Evolutionary conservation across 2,888 invertebrate species (phyloP), one percentile per base, ranked within the genome.

Genomic region (Cantharis lateralis): DNA sequence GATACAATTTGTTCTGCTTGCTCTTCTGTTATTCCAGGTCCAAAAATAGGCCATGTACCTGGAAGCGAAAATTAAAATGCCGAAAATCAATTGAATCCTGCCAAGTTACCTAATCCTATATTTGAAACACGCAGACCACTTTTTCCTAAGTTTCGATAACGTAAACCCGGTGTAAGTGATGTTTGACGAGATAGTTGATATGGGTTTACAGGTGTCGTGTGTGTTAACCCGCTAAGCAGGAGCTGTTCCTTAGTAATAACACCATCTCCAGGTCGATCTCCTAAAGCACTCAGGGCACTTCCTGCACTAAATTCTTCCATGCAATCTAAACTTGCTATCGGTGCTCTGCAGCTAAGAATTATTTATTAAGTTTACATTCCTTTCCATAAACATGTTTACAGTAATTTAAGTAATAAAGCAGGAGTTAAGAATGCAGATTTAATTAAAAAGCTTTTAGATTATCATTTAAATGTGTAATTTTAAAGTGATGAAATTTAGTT

Each of bases 41-140:
- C 93, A 87, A 95, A 95, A 79, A 96, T 95, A 20, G 96, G 95
- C 97, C 97, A 98, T 78, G 97, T 95, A 77, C 97, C 97, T 88
- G 76, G 16, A 84, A 66, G 18, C 2, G 68, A 71, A 78, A 75
- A n/a, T 66, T 20, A n/a, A 20, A 66, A 24, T 66, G 13, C 18
- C 10, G 18, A 66, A n/a, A 20, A 48, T 63, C 28, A 62, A 32
- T 68, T 13, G 16, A 24, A 1, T 4, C 4, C 4, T 68, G 26
- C 5, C 10, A 28, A 3, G 26, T 72, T 89, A 93, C 93, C 94
- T 84, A 98, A 91, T 81, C 97, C 98, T 82, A 98, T 95, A 89
- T 97, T 97, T 83, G 98, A 98, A 79, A 98, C 97, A 81, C 98
- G 91, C 80, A 98, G 92, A 71, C 98, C 98, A 85, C 97, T 97